Evolutionary conservation across 2,113 vertebrate species (phyloP).

Genomic region (Eolophus roseicapilla): DNA sequence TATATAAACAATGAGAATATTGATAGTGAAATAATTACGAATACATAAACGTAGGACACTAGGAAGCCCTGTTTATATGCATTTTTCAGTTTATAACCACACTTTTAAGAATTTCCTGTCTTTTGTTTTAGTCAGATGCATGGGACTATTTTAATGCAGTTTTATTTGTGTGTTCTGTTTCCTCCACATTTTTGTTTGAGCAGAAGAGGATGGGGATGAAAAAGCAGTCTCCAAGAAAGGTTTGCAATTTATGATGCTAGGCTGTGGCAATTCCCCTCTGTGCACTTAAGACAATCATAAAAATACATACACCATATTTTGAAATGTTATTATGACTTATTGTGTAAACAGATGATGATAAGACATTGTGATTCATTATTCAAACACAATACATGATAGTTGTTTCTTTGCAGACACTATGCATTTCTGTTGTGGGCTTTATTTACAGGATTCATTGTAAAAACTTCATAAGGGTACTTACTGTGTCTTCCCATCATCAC

Average conservation of each 20-base stretch:
- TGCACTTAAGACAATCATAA: slow-evolving; percentile 4
- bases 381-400: not conserved
- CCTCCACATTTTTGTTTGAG: slow-evolving; percentile 14
- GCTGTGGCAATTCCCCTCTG: not conserved
- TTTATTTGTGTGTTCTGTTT: slow-evolving; percentile 60
- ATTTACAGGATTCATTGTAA: slow-evolving; percentile 39
- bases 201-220: slow-evolving; percentile 25
- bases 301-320: not conserved
- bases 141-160: slow-evolving; percentile 20
- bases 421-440: not conserved
- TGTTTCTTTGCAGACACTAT: slow-evolving; percentile 8
- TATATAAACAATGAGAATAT: not conserved
- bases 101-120: slow-evolving; percentile 48
- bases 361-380: not conserved
- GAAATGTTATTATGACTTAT: slow-evolving; percentile 12
- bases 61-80: not conserved
- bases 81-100: slow-evolving; percentile 33
- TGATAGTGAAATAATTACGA: not conserved
- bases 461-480: slow-evolving; percentile 8
- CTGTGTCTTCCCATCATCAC: not conserved
- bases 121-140: slow-evolving; percentile 37
- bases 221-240: not conserved
- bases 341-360: slow-evolving; percentile 24
- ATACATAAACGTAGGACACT: not conserved
- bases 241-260: slow-evolving; percentile 22